These are phyloP conservation scores for Cheilosia vulpina DNA, from an alignment of 2,888 invertebrate genomes.

Conservation along the genomic window DNA sequence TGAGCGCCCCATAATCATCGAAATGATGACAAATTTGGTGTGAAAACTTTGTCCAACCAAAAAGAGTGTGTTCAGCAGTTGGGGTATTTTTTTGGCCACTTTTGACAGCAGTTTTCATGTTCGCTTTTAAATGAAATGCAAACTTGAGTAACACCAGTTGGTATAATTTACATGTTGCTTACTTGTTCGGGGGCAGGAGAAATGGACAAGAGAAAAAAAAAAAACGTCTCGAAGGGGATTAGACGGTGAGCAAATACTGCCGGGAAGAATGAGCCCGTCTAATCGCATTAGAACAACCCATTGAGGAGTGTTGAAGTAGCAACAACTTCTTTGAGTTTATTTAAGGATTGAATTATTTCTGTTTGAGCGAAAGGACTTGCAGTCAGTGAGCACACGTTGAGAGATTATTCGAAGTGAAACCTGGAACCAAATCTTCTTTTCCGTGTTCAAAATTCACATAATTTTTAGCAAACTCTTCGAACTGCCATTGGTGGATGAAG, in stretches of 20 bases:
- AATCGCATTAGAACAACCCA: conserved; percentile 23
- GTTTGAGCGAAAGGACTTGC: neutral
- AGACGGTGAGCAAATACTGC: conserved; percentile 44
- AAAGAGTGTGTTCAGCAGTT: conserved; percentile 17
- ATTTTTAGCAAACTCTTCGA: too few species aligned
- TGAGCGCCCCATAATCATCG: conserved; percentile 65
- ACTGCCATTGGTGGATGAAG: too few species aligned
- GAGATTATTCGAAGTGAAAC: too few species aligned
- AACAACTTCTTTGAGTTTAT: conserved; percentile 17
- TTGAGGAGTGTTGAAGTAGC: conserved; percentile 1
- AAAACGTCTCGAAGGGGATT: conserved; percentile 33
- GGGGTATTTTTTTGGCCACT: conserved; percentile 10
- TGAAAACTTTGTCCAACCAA: conserved; percentile 12
- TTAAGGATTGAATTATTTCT: conserved; percentile 22
- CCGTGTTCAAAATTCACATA: too few species aligned
- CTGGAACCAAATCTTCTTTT: too few species aligned
- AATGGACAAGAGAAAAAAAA: neutral
- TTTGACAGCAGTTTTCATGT: conserved; percentile 58
- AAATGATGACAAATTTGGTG: conserved; percentile 71
- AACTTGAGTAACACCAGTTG: conserved; percentile 56
- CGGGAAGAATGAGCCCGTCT: neutral
- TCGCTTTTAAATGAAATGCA: conserved; percentile 20
- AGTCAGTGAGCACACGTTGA: too few species aligned
- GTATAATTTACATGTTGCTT: conserved; percentile 58
- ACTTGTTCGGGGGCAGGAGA: neutral